phyloP scores from a whole-genome alignment of 30 jellyfish, hydroid and myxozoan genomes.

The Morbakka virulenta region DNA sequence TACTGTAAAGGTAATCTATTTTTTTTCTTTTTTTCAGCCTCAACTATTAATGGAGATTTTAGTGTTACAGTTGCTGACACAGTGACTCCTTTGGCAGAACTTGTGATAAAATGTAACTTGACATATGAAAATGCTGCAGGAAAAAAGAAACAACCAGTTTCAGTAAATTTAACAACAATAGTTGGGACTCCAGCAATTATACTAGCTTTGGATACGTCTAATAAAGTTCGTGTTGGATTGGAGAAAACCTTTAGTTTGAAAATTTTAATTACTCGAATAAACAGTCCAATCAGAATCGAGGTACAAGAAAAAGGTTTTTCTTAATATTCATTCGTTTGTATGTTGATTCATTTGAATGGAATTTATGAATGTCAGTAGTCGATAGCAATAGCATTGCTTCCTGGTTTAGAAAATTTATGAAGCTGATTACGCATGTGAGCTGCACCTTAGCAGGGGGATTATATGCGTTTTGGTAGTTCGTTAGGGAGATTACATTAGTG shows the following conservation, averaged over 20 bases:
- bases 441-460: no score
- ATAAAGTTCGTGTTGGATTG: constrained; percentile 63
- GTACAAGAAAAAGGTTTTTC: constrained; percentile 17
- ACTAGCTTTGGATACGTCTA: background rate
- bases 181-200: constrained; percentile 83
- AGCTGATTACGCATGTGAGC: no score
- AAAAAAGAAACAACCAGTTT: constrained; percentile 42
- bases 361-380: no score
- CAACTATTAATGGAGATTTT: background rate
- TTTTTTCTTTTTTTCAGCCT: no score
- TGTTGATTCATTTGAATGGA: background rate
- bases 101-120: constrained; percentile 28
- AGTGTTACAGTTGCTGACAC: background rate
- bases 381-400: no score
- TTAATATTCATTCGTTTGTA: background rate
- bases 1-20: no score
- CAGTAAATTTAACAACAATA: background rate
- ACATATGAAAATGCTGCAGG: constrained; percentile 39
- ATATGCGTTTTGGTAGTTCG: no score
- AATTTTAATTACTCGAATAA: constrained; percentile 55
- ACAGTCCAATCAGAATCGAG: constrained; percentile 70
- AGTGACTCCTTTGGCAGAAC: constrained; percentile 71
- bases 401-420: no score
- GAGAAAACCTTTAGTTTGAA: constrained; percentile 32
- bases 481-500: no score